Conservation (phyloP, 2,888 invertebrate genomes). For the Caenorhabditis sp. region DNA sequence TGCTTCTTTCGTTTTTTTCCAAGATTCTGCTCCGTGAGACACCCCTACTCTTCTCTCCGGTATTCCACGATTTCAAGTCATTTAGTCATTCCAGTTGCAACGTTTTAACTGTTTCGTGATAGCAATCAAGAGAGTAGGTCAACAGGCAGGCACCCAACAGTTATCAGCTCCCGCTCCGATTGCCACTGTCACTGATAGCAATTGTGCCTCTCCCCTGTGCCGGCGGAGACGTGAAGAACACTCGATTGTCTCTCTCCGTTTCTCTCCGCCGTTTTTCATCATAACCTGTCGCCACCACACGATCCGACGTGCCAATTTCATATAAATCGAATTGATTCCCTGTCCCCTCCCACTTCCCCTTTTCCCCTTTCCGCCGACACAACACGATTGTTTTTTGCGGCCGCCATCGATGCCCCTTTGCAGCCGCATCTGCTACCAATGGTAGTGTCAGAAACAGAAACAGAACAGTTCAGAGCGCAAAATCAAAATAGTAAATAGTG, state of each 20-base stretch:
- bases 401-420: too few relatives aligned
- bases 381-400: conserved; percentile 15
- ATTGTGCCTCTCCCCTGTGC: background rate
- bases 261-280: conserved; percentile 6
- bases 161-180: conserved; percentile 8
- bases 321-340: conserved; percentile 16
- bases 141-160: background rate
- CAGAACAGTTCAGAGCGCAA: conserved; percentile 15
- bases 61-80: background rate
- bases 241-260: background rate
- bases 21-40: background rate
- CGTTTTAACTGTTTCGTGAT: background rate
- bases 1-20: background rate
- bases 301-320: conserved; percentile 9
- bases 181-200: conserved; percentile 6
- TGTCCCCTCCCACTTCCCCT: background rate
- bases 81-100: background rate
- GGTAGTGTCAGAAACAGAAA: background rate
- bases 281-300: conserved; percentile 14
- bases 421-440: conserved; percentile 1
- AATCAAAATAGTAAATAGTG: conserved; percentile 7
- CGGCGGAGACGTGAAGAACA: conserved; percentile 7
- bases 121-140: conserved; percentile 1
- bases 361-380: background rate
- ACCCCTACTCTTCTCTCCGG: background rate